A percentile compares a stretch with the other conserved stretches of the same genome.
These are phyloP conservation scores for Clarias gariepinus DNA, from an alignment of 2,113 vertebrate genomes.

Conservation along the genomic window DNA sequence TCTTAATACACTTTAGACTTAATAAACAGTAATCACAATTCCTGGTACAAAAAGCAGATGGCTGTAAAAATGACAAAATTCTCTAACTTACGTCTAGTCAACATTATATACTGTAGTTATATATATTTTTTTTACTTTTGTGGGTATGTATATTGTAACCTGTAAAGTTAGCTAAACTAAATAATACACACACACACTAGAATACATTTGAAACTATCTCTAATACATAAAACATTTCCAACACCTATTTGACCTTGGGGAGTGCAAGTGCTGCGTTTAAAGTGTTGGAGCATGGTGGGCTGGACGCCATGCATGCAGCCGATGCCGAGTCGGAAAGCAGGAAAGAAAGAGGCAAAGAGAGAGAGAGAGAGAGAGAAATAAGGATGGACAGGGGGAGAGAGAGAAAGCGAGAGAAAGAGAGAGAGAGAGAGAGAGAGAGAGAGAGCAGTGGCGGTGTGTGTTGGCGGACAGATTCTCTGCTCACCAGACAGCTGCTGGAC, in stretches of 20 bases:
- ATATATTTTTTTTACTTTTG: neutral
- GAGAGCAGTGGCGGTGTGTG: constrained; percentile 19
- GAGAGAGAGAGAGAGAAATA: neutral
- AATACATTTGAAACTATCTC: constrained; percentile 2
- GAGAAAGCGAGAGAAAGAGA: no score
- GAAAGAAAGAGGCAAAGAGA: neutral
- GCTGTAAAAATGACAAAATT: neutral
- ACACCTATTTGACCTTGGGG: constrained; percentile 45
- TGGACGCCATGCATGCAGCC: constrained; percentile 52
- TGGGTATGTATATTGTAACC: neutral
- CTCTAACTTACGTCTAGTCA: neutral
- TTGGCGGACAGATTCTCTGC: constrained; percentile 56
- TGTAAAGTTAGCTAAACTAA: neutral
- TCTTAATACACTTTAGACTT: no score
- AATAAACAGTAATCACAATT: neutral
- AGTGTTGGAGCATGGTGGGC: constrained; percentile 36
- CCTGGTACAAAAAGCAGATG: neutral
- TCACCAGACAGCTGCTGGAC: constrained; percentile 94
- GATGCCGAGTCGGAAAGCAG: constrained; percentile 41
- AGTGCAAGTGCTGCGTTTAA: constrained; percentile 23
- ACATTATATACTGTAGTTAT: neutral
- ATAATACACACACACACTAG: neutral
- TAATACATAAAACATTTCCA: neutral
- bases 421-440: constrained; percentile 28
- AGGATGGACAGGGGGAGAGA: constrained; percentile 9